phyloP scores from a whole-genome alignment of 1,140 invertebrate genomes.

The Drosophila chauvacae region DNA sequence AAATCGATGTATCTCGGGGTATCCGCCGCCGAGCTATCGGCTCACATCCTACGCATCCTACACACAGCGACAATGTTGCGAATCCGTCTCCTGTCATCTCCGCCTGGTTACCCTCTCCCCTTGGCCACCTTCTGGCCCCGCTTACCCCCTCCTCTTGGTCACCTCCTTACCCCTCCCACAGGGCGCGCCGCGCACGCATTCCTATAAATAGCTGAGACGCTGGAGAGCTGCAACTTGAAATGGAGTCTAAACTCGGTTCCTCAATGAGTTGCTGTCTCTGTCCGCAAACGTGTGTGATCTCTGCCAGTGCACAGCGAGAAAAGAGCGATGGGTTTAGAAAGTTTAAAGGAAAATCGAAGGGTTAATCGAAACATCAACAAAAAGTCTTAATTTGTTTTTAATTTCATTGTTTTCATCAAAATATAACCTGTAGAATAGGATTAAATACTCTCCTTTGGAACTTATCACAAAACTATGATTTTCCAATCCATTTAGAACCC shows the following conservation, averaged over 20 bases:
- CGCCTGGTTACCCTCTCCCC: background rate
- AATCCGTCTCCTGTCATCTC: conserved; percentile 40
- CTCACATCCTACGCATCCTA: conserved; percentile 35
- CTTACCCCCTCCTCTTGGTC: background rate
- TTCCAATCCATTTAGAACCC: too few relatives aligned
- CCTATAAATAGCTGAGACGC: conserved; percentile 36
- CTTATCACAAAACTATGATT: too few relatives aligned
- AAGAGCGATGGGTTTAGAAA: background rate
- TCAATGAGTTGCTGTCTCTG: conserved; percentile 20
- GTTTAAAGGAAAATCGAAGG: too few relatives aligned
- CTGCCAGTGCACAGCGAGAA: conserved; percentile 11
- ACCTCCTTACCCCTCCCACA: conserved; percentile 14
- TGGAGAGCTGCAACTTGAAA: conserved; percentile 13
- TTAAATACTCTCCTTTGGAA: too few relatives aligned
- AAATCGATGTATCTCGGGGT: conserved; percentile 27
- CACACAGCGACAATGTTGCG: conserved; percentile 27
- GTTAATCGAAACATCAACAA: background rate
- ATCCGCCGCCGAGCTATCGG: conserved; percentile 7
- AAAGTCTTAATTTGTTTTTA: too few relatives aligned
- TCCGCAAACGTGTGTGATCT: conserved; percentile 6
- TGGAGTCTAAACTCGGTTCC: conserved; percentile 13
- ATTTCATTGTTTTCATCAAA: too few relatives aligned
- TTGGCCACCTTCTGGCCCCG: background rate
- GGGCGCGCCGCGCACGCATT: conserved; percentile 10
- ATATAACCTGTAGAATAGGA: too few relatives aligned